Conservation (phyloP, 2,797 vertebrate species). For the Chaenodraco wilsoni region DNA sequence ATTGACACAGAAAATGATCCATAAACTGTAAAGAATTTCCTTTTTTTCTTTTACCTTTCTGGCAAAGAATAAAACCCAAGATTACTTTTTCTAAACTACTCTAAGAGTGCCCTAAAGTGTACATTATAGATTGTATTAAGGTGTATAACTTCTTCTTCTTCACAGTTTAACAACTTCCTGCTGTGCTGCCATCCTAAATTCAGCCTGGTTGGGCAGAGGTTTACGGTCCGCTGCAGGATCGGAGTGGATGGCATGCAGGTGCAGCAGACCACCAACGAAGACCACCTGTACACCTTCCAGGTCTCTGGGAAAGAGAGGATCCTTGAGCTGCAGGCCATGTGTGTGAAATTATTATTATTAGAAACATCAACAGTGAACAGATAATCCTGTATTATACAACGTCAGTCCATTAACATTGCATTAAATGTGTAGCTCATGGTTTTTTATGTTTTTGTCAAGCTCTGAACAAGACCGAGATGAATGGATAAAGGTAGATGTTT, state of each 20-base stretch:
- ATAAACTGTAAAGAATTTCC: too few relatives aligned
- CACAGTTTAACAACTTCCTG: constrained; percentile 93
- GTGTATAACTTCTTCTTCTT: neutral
- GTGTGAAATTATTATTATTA: neutral
- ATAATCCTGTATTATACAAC: too few relatives aligned
- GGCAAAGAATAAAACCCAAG: too few relatives aligned
- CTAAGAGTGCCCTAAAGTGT: neutral
- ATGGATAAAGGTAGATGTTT: constrained; percentile 91
- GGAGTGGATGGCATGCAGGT: constrained; percentile 89
- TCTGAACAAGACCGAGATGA: constrained; percentile 92
- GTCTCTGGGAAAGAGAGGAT: constrained; percentile 90
- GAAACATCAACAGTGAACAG: too few relatives aligned
- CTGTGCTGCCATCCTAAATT: constrained; percentile 90
- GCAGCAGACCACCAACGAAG: constrained; percentile 81
- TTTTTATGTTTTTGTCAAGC: constrained; percentile 74
- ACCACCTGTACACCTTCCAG: constrained; percentile 88
- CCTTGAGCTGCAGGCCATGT: constrained; percentile 90
- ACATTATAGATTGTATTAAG: neutral
- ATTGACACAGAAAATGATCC: neutral
- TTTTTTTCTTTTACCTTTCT: too few relatives aligned
- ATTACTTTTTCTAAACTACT: neutral
- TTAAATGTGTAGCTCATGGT: neutral
- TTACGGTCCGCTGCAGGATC: constrained; percentile 87
- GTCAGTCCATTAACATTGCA: neutral
- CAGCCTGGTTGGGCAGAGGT: constrained; percentile 88